Base-by-base conservation (phyloP, 1,140 invertebrate species). In the Phortica variegata region DNA sequence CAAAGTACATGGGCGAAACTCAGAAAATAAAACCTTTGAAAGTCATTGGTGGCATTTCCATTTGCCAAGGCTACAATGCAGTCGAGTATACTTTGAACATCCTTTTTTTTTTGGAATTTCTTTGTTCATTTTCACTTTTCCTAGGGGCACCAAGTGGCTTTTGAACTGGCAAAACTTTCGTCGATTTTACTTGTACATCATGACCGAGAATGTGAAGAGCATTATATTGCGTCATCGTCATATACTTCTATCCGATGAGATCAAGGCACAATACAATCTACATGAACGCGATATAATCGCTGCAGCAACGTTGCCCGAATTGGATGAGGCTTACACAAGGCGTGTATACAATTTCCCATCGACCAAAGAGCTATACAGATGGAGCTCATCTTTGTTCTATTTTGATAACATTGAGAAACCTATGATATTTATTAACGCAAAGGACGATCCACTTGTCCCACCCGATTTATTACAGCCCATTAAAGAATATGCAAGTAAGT, bases 61-160 rank as follows among this genome's bases (percentile, higher is more conserved):
- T 95, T 58, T 94, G 92, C 70, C 92, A 95, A 79, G 92, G 92
- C 51, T 95, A 95, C 73, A 89, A 91, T 78, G 89, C 90, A 34
- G 84, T 87, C 31, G 85, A 87, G 91, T 94, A 80, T 85, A 85
- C 83, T 13, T 58, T 49, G 3, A 0, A 12, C 3, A 13, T 10
- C 7, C 6, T 3, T 3, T n/a, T 1, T 13, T 13, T 4, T 37
- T 16, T 36, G 7, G 2, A 3, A 1, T 15, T 37, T 26, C 19
- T 2, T 17, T 20, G 23, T 6, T n/a, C n/a, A n/a, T 32, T 13
- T 15, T 34, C 26, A 48, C 4, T 43, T 42, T 12, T 43, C 47
- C 10, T 26, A 93, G 90, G 56, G 87, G 87, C 19, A 86, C 87
- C 55, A 85, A 90, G 42, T 85, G 84, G 63, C 77, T 93, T 40